Evolutionary conservation across 2,888 invertebrate genomes (phyloP), one percentile per base, ranked within the genome.

Genomic region (Baronia brevicornis): DNA sequence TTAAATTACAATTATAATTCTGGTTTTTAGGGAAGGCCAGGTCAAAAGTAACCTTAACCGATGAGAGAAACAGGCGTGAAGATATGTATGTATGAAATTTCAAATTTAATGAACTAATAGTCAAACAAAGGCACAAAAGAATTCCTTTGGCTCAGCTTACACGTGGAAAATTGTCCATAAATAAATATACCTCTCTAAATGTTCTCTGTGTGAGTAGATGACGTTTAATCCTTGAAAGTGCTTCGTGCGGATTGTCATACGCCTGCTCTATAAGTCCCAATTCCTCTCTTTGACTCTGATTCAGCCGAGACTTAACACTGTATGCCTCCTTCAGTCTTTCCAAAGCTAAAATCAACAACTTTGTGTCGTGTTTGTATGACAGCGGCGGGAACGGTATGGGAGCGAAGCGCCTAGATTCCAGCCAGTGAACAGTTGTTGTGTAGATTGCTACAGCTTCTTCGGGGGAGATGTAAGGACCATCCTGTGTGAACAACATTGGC

Each of bases 381-480:
- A 99, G 87, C 0, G 99, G 99, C 2, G 99, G 99, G 84, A 99
- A 99, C 0, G 99, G 99, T 54, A 99, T 99, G 0, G 99, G 99
- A 1, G 98, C 98, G 82, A 99, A 99, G 45, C 99, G 88, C 25
- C 99, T 87, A 0, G 97, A 98, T 71, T 99, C 99, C 43, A 99
- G 85, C 99, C 99, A 99, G 84, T 99, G 99, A 1, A 99, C 99
- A 1, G 98, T 98, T 1, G 98, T 99, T 0, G 99, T 99, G 73
- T 99, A 99, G 63, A 99, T 99, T 14, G 99, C 99, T 6, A 99
- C 98, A 9, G 99, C 99, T 87, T 99, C 99, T 73, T 99, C 99
- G 0, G 99, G 98, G 1, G 97, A 97, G 56, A 99, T 97, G 82
- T 99, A 99, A 0, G 99, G 99, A 28, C 99, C 99, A 71, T 99